These are phyloP conservation scores for Lasius fuliginosus DNA, from an alignment of 2,888 invertebrate species.

Conservation along the genomic window DNA sequence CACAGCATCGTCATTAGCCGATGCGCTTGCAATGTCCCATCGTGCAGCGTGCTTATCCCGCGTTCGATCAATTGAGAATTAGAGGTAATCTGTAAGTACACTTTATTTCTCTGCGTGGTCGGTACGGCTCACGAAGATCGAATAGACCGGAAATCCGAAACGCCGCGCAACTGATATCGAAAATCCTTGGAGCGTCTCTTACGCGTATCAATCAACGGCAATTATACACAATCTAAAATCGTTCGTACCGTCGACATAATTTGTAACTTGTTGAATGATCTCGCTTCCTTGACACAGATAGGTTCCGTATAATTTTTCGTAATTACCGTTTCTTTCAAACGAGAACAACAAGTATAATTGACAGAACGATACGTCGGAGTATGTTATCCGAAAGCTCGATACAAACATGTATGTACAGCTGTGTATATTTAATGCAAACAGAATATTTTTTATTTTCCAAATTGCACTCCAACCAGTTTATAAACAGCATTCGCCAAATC, in stretches of 20 bases:
- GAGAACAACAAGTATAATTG: slow-evolving; percentile 35
- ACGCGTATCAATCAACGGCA: slow-evolving; percentile 32
- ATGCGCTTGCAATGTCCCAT: slow-evolving; percentile 55
- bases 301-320: slow-evolving; percentile 40
- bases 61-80: slow-evolving; percentile 77
- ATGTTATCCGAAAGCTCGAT: not conserved
- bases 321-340: slow-evolving; percentile 33
- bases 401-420: slow-evolving; percentile 1
- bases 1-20: slow-evolving; percentile 65
- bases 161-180: slow-evolving; percentile 33
- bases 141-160: slow-evolving; percentile 58
- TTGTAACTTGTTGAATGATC: slow-evolving; percentile 18
- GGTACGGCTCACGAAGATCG: slow-evolving; percentile 62
- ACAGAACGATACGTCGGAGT: not conserved
- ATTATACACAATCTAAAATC: slow-evolving; percentile 41
- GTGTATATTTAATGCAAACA: not conserved
- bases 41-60: slow-evolving; percentile 66
- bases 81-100: slow-evolving; percentile 68
- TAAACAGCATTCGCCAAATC: not conserved
- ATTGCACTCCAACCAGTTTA: not conserved
- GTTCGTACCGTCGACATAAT: slow-evolving; percentile 33
- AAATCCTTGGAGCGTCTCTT: slow-evolving; percentile 38
- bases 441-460: not conserved
- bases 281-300: slow-evolving; percentile 49
- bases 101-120: slow-evolving; percentile 54